These are phyloP conservation scores for Malthinus flaveolus DNA, from an alignment of 2,888 invertebrate genomes.

Conservation along the genomic window DNA sequence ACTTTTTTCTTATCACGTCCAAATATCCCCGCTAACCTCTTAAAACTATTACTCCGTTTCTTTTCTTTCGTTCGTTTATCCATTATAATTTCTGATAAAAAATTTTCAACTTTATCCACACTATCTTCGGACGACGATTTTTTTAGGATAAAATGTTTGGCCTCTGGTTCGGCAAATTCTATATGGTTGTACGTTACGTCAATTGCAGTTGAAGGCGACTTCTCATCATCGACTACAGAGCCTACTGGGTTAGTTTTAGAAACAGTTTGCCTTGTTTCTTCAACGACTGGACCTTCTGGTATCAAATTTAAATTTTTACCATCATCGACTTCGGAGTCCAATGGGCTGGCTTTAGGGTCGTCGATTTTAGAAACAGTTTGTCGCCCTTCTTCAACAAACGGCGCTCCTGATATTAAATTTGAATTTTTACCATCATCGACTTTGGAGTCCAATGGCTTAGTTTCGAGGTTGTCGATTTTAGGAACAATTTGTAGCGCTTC, in stretches of 20 bases:
- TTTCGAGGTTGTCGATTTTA: neutral
- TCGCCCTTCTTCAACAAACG: too few relatives aligned
- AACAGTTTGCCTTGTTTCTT: too few relatives aligned
- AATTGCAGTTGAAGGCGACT: neutral
- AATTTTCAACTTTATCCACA: slow-evolving; percentile 44
- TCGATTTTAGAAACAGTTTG: too few relatives aligned
- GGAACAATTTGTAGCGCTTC: too few relatives aligned
- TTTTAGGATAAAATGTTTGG: slow-evolving; percentile 32
- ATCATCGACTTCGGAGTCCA: too few relatives aligned
- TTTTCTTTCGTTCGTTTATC: slow-evolving; percentile 46
- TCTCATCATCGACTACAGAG: too few relatives aligned
- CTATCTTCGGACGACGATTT: slow-evolving; percentile 47
- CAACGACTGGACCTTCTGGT: too few relatives aligned
- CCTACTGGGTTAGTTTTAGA: neutral
- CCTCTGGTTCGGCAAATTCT: slow-evolving; percentile 35
- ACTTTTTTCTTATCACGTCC: slow-evolving; percentile 51
- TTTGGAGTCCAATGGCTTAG: neutral
- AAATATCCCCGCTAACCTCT: slow-evolving; percentile 45
- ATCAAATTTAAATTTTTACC: neutral
- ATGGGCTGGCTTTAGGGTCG: too few relatives aligned
- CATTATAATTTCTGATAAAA: slow-evolving; percentile 47
- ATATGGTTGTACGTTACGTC: slow-evolving; percentile 19
- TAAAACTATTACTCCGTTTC: slow-evolving; percentile 49
- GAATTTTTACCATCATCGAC: neutral
- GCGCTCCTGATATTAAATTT: too few relatives aligned